phyloP scores from a whole-genome alignment of 2,797 vertebrate species.

The Crenuchus spilurus region DNA sequence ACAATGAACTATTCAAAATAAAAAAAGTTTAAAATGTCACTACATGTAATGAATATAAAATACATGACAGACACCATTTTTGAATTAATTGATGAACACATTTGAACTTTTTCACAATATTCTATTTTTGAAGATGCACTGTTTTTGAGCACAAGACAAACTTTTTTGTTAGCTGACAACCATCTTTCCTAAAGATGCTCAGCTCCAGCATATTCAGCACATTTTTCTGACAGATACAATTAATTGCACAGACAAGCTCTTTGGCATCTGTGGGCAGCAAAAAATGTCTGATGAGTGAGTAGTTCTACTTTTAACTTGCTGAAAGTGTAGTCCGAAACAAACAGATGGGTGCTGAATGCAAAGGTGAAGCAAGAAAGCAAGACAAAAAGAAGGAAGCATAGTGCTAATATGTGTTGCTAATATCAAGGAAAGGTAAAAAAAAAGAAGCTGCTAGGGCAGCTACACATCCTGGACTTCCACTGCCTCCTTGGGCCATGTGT shows the following conservation, averaged over 20 bases:
- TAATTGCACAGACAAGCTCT: not conserved
- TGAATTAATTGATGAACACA: too few relatives aligned
- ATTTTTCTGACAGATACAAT: not conserved
- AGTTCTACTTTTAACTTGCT: slow-evolving; percentile 5
- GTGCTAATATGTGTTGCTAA: not conserved
- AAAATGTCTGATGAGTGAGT: not conserved
- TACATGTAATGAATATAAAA: too few relatives aligned
- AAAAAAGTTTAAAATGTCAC: too few relatives aligned
- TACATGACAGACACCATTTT: too few relatives aligned
- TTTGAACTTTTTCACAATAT: too few relatives aligned
- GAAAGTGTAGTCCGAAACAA: not conserved
- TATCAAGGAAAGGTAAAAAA: not conserved
- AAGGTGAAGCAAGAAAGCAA: slow-evolving; percentile 1
- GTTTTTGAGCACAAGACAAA: not conserved
- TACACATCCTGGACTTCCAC: slow-evolving; percentile 89
- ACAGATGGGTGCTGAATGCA: not conserved
- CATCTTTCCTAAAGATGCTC: not conserved
- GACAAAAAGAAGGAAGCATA: not conserved
- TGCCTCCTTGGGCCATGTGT: slow-evolving; percentile 89
- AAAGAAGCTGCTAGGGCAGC: slow-evolving; percentile 30
- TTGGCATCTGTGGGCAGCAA: slow-evolving; percentile 2
- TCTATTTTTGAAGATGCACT: too few relatives aligned
- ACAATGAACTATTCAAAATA: too few relatives aligned
- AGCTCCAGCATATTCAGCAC: not conserved
- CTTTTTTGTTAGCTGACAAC: not conserved